phyloP scores from a whole-genome alignment of 2,797 vertebrate species.

The Loriculus beryllinus region DNA sequence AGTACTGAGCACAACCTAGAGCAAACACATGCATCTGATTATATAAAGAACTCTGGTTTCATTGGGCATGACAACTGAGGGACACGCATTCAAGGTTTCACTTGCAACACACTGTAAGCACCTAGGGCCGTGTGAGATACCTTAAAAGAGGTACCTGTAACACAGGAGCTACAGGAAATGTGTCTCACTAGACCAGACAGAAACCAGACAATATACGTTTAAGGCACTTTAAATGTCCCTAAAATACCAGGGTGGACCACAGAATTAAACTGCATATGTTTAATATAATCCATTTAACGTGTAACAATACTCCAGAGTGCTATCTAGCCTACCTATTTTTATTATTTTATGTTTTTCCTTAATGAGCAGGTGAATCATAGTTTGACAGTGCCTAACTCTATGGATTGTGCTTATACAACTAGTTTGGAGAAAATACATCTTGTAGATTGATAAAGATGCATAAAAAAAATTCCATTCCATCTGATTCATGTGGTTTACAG shows the following conservation, averaged over 20 bases:
- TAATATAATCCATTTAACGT: background rate
- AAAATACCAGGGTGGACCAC: background rate
- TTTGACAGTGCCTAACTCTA: background rate
- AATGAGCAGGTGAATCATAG: background rate
- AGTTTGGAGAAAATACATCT: background rate
- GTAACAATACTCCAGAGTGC: background rate
- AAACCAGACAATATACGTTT: background rate
- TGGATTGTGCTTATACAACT: background rate
- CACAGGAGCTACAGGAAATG: background rate
- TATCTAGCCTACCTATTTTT: background rate
- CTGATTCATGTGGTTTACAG: background rate
- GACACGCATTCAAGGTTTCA: background rate
- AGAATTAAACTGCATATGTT: background rate
- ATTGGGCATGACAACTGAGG: background rate
- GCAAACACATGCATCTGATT: accelerated
- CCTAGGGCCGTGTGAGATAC: background rate
- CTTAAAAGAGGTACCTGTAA: background rate
- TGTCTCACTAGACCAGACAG: background rate
- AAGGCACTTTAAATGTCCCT: background rate
- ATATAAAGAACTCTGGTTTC: background rate
- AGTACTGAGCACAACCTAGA: background rate
- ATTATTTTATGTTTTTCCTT: background rate
- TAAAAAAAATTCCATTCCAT: background rate
- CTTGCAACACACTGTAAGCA: background rate
- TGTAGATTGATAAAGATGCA: background rate